These are phyloP conservation scores for Pica pica DNA, from an alignment of 2,113 vertebrate genomes.

Conservation along the genomic window DNA sequence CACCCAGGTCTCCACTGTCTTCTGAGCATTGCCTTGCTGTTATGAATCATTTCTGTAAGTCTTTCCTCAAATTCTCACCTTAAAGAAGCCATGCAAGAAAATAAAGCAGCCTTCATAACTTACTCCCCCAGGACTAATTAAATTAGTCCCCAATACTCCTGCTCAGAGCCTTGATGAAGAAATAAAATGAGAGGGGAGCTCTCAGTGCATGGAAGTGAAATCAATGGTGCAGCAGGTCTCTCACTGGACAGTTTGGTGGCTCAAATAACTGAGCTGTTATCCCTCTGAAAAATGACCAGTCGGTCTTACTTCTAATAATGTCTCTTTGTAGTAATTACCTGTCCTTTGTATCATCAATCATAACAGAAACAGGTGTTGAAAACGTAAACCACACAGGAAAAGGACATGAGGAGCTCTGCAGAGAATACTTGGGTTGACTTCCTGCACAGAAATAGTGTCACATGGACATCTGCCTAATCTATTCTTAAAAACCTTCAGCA, in stretches of 20 bases:
- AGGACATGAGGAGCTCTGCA: neutral
- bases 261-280: neutral
- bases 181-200: neutral
- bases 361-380: neutral
- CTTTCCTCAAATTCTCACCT: neutral
- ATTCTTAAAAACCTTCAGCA: neutral
- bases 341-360: neutral
- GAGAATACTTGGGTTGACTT: neutral
- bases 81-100: neutral
- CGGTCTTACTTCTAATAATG: neutral
- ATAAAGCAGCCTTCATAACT: neutral
- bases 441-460: constrained; percentile 2
- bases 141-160: neutral
- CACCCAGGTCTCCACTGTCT: neutral
- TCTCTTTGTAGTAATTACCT: neutral
- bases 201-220: neutral
- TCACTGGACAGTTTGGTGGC: neutral
- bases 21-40: neutral
- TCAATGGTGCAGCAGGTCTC: neutral
- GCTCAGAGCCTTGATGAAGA: neutral
- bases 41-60: neutral
- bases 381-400: neutral
- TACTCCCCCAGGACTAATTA: neutral
- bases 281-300: neutral
- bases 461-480: neutral